These are phyloP conservation scores for Rissa tridactyla DNA, from an alignment of 2,113 vertebrate genomes.

Conservation along the genomic window DNA sequence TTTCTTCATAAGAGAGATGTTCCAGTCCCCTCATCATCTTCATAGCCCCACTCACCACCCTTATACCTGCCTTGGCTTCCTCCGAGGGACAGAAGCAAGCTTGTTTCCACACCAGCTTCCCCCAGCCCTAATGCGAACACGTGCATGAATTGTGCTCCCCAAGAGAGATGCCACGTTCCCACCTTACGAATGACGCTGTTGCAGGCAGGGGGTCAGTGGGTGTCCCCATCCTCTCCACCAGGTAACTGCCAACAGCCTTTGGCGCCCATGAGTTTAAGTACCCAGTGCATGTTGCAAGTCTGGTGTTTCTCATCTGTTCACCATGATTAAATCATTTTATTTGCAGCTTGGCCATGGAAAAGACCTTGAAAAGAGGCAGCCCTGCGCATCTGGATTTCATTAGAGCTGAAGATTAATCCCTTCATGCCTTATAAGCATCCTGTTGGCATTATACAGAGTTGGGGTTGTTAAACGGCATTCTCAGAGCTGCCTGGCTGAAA, in stretches of 20 bases:
- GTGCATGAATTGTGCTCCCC: fast-evolving
- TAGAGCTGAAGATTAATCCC: slow-evolving; percentile 47
- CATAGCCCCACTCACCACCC: neutral
- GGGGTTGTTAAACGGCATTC: neutral
- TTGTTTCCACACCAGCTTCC: neutral
- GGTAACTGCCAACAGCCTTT: neutral
- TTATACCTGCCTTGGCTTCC: neutral
- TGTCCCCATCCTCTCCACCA: neutral
- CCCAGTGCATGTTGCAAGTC: neutral
- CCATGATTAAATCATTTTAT: slow-evolving; percentile 1
- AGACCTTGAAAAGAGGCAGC: slow-evolving; percentile 34
- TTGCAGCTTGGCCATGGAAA: slow-evolving; percentile 27
- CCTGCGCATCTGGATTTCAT: slow-evolving; percentile 65
- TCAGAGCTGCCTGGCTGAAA: neutral
- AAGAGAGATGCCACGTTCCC: neutral
- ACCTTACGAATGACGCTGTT: fast-evolving
- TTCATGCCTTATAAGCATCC: slow-evolving; percentile 55
- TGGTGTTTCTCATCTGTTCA: neutral
- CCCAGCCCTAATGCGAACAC: neutral
- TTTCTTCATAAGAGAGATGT: too few relatives aligned
- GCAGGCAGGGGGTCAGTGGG: neutral
- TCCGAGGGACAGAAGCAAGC: neutral
- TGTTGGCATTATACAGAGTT: neutral
- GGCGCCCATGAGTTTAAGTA: neutral
- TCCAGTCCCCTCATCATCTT: too few relatives aligned